These are phyloP conservation scores for Aleadryas rufinucha DNA, from an alignment of 2,113 vertebrate species.

Conservation along the genomic window DNA sequence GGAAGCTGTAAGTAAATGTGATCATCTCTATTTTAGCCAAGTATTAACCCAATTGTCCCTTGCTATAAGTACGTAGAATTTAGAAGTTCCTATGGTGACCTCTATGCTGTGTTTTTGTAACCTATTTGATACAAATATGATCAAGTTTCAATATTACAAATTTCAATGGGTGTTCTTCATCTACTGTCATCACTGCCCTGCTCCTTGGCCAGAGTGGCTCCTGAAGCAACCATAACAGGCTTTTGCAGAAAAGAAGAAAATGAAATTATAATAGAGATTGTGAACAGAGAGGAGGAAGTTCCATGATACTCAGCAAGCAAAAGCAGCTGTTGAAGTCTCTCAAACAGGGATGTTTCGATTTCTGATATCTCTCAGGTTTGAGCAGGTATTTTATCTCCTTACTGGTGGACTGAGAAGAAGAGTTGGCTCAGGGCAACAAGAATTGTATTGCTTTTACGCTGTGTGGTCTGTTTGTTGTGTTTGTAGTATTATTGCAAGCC, in stretches of 20 bases:
- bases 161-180: not conserved
- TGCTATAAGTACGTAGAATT: not conserved
- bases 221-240: not conserved
- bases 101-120: not conserved
- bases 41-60: not conserved
- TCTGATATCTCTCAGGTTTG: not conserved
- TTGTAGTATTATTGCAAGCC: not conserved
- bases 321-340: not conserved
- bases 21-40: not conserved
- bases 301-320: not conserved
- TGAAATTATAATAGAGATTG: not conserved
- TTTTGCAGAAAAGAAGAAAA: not conserved
- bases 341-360: not conserved
- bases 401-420: not conserved
- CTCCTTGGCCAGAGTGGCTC: not conserved
- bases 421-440: not conserved
- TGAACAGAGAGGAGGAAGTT: not conserved
- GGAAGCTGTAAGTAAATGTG: not conserved
- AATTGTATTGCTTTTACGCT: not conserved
- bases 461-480: not conserved
- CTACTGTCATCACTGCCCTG: not conserved
- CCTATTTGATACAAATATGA: not conserved
- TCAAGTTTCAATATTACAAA: not conserved
- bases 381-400: not conserved
- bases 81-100: not conserved